Conservation (phyloP, 2,797 vertebrate species). For the Dermochelys coriacea region DNA sequence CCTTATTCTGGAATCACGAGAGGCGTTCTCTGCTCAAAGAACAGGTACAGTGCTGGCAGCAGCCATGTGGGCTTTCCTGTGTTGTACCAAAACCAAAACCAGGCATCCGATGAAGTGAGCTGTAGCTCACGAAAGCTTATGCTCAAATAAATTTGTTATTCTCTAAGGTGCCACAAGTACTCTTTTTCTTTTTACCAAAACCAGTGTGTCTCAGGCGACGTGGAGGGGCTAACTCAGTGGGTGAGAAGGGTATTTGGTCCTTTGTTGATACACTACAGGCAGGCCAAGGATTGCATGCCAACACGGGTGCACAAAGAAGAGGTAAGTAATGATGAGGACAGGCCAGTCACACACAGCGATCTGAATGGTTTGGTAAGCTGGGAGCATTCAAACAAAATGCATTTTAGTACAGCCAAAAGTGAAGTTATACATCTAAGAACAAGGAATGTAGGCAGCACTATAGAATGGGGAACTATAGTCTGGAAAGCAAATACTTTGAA, state of each 20-base stretch:
- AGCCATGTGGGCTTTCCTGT: background rate
- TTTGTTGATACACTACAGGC: background rate
- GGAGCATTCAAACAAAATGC: background rate
- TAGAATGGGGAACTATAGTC: background rate
- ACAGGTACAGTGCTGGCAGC: background rate
- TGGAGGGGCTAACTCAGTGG: background rate
- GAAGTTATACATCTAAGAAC: background rate
- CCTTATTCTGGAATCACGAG: background rate
- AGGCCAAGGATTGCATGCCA: background rate
- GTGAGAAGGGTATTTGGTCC: background rate
- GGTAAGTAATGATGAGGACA: background rate
- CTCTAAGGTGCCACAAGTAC: too few species aligned
- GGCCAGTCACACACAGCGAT: background rate
- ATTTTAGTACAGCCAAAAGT: background rate
- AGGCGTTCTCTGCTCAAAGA: background rate
- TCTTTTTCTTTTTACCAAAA: too few species aligned
- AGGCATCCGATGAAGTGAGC: too few species aligned
- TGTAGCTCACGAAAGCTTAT: too few species aligned
- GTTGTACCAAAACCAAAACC: background rate
- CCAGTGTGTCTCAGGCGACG: background rate
- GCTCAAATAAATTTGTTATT: too few species aligned
- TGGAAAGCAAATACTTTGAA: background rate
- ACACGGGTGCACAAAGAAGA: background rate
- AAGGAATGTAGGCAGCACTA: background rate
- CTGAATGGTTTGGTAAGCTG: background rate